Conservation (phyloP, 2,113 vertebrate genomes). For the Propithecus coquereli region DNA sequence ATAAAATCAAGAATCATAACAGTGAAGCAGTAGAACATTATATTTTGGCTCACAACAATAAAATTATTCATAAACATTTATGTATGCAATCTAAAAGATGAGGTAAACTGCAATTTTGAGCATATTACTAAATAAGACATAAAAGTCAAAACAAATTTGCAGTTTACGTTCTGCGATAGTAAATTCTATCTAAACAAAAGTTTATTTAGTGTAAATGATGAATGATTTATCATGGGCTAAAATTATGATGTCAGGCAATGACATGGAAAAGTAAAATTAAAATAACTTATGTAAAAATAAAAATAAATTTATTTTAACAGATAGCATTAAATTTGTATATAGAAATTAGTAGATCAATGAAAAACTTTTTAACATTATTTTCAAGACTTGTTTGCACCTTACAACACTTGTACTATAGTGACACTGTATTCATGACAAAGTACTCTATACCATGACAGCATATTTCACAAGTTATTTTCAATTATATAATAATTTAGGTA, state of each 20-base stretch:
- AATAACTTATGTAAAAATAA: slow-evolving; percentile 6
- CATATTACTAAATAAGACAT: slow-evolving; percentile 51
- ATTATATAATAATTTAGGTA: neutral
- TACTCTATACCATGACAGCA: neutral
- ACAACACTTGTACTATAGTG: neutral
- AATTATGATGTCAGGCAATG: neutral
- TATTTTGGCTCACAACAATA: slow-evolving; percentile 62
- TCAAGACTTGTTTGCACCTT: neutral
- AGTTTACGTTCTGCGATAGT: neutral
- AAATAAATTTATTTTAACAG: slow-evolving; percentile 10
- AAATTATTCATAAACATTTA: slow-evolving; percentile 64
- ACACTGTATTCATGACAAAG: neutral
- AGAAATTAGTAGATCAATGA: neutral
- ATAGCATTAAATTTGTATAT: slow-evolving; percentile 16
- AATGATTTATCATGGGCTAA: neutral
- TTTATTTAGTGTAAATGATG: neutral
- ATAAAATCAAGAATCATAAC: slow-evolving; percentile 65
- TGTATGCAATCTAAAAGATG: slow-evolving; percentile 53
- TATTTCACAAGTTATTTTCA: neutral
- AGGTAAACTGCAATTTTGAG: slow-evolving; percentile 45
- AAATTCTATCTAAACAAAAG: neutral
- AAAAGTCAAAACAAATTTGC: slow-evolving; percentile 8
- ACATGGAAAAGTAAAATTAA: neutral
- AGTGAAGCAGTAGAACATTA: slow-evolving; percentile 39
- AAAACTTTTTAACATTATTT: neutral